A percentile compares a stretch with the other conserved stretches of the same genome.
Conservation (phyloP, 23 tunicate species). For the Oikopleura dioica region DNA sequence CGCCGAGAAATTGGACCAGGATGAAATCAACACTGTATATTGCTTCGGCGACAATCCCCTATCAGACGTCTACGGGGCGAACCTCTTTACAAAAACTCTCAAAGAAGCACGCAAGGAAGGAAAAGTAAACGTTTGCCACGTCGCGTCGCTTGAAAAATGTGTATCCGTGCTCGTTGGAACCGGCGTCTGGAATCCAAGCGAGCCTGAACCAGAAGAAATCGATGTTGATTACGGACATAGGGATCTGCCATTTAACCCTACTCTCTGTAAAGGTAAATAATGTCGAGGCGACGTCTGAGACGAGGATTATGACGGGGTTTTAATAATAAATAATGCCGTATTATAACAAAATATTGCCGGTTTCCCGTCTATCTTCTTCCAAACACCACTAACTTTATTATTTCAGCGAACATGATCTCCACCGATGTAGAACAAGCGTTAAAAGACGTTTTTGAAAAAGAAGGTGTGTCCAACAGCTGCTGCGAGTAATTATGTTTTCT, state of each 20-base stretch:
- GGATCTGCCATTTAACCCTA: constrained; percentile 53
- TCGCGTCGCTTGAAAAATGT: background rate
- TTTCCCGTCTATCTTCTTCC: no score
- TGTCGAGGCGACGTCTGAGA: no score
- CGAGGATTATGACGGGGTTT: no score
- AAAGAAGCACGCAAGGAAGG: constrained; percentile 21
- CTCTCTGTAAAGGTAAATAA: background rate
- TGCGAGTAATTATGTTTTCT: no score
- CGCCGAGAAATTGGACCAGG: constrained; percentile 31
- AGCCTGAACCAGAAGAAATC: constrained; percentile 5
- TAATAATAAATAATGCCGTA: no score
- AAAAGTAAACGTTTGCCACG: background rate
- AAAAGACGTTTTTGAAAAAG: no score
- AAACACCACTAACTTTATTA: no score
- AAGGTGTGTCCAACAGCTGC: no score
- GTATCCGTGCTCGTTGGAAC: background rate
- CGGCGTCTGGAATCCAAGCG: constrained; percentile 8
- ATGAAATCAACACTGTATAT: constrained; percentile 44
- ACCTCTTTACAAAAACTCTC: constrained; percentile 62
- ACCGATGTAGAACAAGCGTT: no score
- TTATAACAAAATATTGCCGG: no score
- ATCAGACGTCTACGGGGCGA: constrained; percentile 93
- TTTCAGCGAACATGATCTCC: no score
- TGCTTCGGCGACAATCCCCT: constrained; percentile 64
- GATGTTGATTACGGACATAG: constrained; percentile 80